phyloP scores from a whole-genome alignment of 2,797 vertebrate species.

The Anguilla pacifica region DNA sequence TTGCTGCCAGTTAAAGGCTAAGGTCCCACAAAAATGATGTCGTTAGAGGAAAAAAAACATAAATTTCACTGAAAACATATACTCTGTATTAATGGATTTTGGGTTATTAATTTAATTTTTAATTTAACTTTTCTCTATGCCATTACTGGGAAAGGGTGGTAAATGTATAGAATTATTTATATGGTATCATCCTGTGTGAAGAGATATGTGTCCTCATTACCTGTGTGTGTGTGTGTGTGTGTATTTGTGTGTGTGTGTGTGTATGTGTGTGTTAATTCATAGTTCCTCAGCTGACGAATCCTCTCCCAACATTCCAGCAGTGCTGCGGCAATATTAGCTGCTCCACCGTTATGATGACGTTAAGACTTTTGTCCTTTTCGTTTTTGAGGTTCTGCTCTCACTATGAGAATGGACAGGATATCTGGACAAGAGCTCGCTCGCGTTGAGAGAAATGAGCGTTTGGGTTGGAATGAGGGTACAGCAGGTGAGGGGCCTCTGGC shows the following conservation, averaged over 20 bases:
- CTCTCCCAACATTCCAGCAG: slow-evolving; percentile 6
- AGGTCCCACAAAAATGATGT: slow-evolving; percentile 45
- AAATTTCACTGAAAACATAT: slow-evolving; percentile 24
- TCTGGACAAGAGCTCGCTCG: neutral
- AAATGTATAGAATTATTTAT: slow-evolving; percentile 19
- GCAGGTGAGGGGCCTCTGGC: neutral
- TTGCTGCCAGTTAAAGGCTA: slow-evolving; percentile 57
- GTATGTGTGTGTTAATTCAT: neutral
- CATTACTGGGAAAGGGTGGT: slow-evolving; percentile 23
- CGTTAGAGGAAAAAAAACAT: slow-evolving; percentile 29
- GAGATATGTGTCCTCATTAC: neutral
- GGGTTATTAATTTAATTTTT: neutral
- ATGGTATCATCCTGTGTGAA: neutral
- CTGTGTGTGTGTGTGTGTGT: slow-evolving; percentile 7
- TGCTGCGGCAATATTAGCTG: neutral
- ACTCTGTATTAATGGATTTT: neutral
- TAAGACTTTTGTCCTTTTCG: neutral
- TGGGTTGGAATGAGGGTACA: neutral
- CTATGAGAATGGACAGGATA: neutral
- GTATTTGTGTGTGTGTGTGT: neutral
- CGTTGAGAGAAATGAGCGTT: neutral
- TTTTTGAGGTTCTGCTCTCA: neutral
- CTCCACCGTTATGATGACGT: neutral
- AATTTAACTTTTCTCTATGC: slow-evolving; percentile 1
- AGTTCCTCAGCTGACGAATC: slow-evolving; percentile 8